Percentiles rank a stretch among this genome's conserved stretches.
These are phyloP conservation scores for Carterocephalus palaemon DNA, from an alignment of 2,888 invertebrate genomes.

Conservation along the genomic window DNA sequence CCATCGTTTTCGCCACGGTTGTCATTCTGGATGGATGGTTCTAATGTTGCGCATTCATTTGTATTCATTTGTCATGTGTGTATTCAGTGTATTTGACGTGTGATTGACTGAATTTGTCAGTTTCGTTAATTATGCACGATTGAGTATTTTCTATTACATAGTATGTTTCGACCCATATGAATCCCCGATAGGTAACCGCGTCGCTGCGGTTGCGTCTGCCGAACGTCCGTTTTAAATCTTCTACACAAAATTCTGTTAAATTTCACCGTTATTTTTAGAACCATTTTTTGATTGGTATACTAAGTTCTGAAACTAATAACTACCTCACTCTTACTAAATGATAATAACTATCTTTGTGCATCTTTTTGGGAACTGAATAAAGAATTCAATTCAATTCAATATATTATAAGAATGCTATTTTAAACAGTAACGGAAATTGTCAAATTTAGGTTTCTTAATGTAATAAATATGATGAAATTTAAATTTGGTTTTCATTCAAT, in stretches of 20 bases:
- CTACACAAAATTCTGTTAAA: conserved; percentile 58
- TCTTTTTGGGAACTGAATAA: conserved; percentile 75
- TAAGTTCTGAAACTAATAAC: conserved; percentile 79
- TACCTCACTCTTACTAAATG: conserved; percentile 79
- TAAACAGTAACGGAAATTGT: conserved; percentile 73
- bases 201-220: not conserved
- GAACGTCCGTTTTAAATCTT: conserved; percentile 48
- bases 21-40: conserved; percentile 68
- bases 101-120: conserved; percentile 55
- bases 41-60: conserved; percentile 65
- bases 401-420: conserved; percentile 75
- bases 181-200: conserved; percentile 1
- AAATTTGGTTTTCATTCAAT: conserved; percentile 25
- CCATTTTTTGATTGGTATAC: conserved; percentile 76
- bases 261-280: conserved; percentile 70
- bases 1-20: conserved; percentile 45
- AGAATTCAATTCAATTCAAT: conserved; percentile 63
- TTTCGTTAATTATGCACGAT: conserved; percentile 48
- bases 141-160: conserved; percentile 32
- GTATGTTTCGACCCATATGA: conserved; percentile 6
- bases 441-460: conserved; percentile 77
- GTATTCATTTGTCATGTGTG: conserved; percentile 66
- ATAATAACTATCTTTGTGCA: conserved; percentile 77
- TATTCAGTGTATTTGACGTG: conserved; percentile 67
- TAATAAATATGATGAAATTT: conserved; percentile 71